Evolutionary conservation across 2,888 invertebrate species (phyloP), one percentile per base, ranked within the genome.

Genomic region (Pandemis corylana): DNA sequence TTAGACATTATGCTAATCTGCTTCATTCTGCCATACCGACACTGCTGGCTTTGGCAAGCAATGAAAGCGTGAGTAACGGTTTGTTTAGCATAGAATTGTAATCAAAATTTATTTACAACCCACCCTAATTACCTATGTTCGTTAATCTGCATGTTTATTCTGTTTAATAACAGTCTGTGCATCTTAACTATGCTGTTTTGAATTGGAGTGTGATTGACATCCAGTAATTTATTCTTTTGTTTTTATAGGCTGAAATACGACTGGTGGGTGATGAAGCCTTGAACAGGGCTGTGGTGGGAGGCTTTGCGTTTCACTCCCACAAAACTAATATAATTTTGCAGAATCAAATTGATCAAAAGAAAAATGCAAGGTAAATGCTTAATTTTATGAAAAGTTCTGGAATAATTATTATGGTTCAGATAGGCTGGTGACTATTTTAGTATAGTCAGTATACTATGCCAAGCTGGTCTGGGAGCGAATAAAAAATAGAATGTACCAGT

Each of bases 251-350:
- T 7, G 95, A 95, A 84, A 87, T 95, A 0, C 88, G 95, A 63
- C 81, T 94, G 9, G 89, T 93, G 0, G 94, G 95, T 51, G 95
- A 95, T 84, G 95, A 95, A 77, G 94, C 95, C 7, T 82, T 95
- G 9, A 94, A 95, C 79, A 86, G 94, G 74, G 89, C 91, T 56
- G 90, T 95, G 2, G 94, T 91, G 1, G 94, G 94, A 44, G 94
- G 94, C 1, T 92, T 92, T 79, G 90, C 94, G 0, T 94, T 93
- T 78, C 93, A 94, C 77, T 90, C 94, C 0, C 89, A 92, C 76
- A 94, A 94, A 80, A 91, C 91, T 1, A 95, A 94, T 78, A 89
- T 92, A 51, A 86, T 92, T 49, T 81, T 95, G 61, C 92, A 94
- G 75, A 94, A 94, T 78, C 90, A 92, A 79, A 93, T 95, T 76